Conservation (phyloP, 2,113 vertebrate genomes). For the Epinephelus moara region DNA sequence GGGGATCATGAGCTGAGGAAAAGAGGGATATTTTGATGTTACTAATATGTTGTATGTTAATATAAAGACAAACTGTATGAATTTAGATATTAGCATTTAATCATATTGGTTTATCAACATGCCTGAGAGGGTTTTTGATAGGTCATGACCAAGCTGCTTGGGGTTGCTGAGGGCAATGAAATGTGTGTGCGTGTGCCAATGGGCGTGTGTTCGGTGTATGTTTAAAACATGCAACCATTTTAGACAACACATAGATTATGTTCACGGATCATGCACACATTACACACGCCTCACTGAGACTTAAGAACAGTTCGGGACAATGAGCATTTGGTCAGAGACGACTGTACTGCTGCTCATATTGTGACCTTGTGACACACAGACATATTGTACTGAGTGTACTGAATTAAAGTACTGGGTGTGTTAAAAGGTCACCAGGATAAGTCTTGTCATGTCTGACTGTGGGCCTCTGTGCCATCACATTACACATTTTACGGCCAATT, state of each 20-base stretch:
- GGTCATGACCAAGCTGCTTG: background rate
- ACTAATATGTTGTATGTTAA: background rate
- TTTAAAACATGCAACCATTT: slow-evolving; percentile 52
- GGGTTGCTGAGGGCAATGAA: background rate
- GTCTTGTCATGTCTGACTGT: background rate
- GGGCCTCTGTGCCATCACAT: background rate
- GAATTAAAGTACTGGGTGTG: background rate
- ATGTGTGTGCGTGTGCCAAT: background rate
- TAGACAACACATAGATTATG: slow-evolving; percentile 47
- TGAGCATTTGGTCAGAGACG: slow-evolving; percentile 28
- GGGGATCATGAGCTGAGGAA: background rate
- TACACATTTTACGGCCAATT: background rate
- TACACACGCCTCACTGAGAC: slow-evolving; percentile 65
- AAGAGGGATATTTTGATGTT: background rate
- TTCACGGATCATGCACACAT: slow-evolving; percentile 70
- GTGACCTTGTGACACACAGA: slow-evolving; percentile 19
- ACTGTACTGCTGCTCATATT: slow-evolving; percentile 11
- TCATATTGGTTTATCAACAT: background rate
- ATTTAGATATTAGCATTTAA: background rate
- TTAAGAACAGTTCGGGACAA: slow-evolving; percentile 45
- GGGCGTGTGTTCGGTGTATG: slow-evolving; percentile 1
- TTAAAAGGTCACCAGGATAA: background rate
- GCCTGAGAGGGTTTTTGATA: background rate
- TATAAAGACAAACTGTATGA: background rate
- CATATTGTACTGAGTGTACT: background rate